A percentile compares a stretch with the other conserved stretches of the same genome.
Conservation (phyloP, 2,797 vertebrate genomes). For the Acanthurus lineatus region DNA sequence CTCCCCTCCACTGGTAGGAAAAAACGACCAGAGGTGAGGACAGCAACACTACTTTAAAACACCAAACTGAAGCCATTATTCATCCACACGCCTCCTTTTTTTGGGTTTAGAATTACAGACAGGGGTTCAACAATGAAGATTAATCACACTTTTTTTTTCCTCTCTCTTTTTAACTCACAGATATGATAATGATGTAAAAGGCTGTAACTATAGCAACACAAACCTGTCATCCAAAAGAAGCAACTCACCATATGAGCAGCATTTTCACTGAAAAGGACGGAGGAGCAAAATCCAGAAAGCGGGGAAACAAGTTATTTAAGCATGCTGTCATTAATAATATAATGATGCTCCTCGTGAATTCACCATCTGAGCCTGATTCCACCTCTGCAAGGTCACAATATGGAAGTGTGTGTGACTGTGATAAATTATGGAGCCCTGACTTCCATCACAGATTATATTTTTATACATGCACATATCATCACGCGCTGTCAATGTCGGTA, state of each 20-base stretch:
- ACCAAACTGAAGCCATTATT: not conserved
- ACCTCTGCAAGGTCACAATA: not conserved
- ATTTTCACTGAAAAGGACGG: conserved; percentile 28
- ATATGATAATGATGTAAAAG: conserved; percentile 58
- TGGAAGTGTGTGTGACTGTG: not conserved
- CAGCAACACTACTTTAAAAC: not conserved
- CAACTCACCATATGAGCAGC: conserved; percentile 39
- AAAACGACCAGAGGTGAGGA: conserved; percentile 6
- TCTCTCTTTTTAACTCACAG: conserved; percentile 29
- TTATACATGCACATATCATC: too few species aligned
- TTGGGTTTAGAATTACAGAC: conserved; percentile 11
- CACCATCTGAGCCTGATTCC: not conserved
- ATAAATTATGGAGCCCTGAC: not conserved
- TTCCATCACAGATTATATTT: too few species aligned
- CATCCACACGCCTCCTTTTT: not conserved
- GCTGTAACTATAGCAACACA: conserved; percentile 74
- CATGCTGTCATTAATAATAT: not conserved
- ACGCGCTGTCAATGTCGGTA: too few species aligned
- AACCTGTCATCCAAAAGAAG: conserved; percentile 53
- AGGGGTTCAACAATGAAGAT: not conserved
- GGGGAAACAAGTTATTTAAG: not conserved
- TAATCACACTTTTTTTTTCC: not conserved
- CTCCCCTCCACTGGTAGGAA: not conserved
- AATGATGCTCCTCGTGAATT: not conserved
- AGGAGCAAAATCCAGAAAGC: conserved; percentile 4